Conservation (phyloP, 2,113 vertebrate genomes). For the Triplophysa dalaica region DNA sequence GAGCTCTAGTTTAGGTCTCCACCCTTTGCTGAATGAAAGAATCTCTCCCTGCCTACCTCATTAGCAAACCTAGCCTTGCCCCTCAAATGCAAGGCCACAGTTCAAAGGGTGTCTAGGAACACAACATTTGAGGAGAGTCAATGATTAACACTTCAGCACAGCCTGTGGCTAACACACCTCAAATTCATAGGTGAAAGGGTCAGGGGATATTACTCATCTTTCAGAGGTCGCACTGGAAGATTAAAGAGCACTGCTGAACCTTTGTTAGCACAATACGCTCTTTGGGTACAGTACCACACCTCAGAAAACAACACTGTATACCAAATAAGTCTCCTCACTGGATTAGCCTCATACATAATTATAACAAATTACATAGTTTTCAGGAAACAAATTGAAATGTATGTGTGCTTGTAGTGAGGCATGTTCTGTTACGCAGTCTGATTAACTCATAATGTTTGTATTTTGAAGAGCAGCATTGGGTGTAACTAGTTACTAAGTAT, state of each 20-base stretch:
- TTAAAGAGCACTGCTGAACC: conserved; percentile 31
- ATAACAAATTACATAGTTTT: background rate
- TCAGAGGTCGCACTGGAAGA: conserved; percentile 28
- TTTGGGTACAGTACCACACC: background rate
- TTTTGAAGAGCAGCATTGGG: too few relatives aligned
- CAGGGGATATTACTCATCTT: conserved; percentile 20
- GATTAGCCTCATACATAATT: background rate
- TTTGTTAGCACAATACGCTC: conserved; percentile 1
- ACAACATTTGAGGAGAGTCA: conserved; percentile 38
- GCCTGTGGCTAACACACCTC: background rate
- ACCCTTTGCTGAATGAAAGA: conserved; percentile 33
- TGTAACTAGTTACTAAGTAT: too few relatives aligned
- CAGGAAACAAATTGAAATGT: background rate
- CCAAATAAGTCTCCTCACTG: background rate
- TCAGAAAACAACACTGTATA: background rate
- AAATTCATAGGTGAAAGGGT: conserved; percentile 17
- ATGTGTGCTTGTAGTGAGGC: too few relatives aligned
- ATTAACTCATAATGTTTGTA: background rate
- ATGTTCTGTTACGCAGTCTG: too few relatives aligned
- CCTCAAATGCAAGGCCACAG: conserved; percentile 43
- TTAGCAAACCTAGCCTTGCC: conserved; percentile 12
- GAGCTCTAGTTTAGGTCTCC: conserved; percentile 16
- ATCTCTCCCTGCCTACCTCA: conserved; percentile 13
- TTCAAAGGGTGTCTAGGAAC: conserved; percentile 60
- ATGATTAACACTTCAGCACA: conserved; percentile 43